Conservation (phyloP, 2,888 invertebrate species). For the Halictus quadricinctus region DNA sequence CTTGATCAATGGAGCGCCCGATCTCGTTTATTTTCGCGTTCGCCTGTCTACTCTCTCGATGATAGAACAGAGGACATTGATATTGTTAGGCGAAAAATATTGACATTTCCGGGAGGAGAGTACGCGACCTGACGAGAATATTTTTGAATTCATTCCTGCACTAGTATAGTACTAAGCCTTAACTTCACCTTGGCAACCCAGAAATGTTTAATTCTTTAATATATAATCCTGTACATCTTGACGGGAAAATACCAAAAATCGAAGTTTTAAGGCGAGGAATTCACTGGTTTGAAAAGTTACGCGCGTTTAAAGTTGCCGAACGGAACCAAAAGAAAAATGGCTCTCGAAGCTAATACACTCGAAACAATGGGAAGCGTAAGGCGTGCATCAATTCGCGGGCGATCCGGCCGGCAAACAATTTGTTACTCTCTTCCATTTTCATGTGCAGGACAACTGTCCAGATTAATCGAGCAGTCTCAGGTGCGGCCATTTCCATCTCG, state of each 20-base stretch:
- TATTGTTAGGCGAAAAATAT: background rate
- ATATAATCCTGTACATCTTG: too few species aligned
- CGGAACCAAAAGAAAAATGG: background rate
- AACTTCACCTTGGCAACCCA: too few species aligned
- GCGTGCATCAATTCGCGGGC: background rate
- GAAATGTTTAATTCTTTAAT: too few species aligned
- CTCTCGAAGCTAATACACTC: background rate
- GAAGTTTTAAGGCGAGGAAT: too few species aligned
- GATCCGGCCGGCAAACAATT: background rate
- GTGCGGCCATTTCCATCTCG: conserved; percentile 50
- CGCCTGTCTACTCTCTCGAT: background rate
- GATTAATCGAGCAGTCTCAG: conserved; percentile 22
- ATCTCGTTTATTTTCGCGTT: background rate
- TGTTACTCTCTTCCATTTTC: background rate
- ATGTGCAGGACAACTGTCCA: background rate
- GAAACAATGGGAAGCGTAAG: background rate
- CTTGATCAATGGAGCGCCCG: background rate
- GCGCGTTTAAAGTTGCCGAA: too few species aligned
- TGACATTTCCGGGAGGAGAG: conserved; percentile 20
- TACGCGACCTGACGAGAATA: background rate
- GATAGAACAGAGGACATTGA: background rate
- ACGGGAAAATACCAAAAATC: too few species aligned
- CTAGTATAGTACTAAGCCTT: too few species aligned
- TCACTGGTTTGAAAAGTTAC: too few species aligned
- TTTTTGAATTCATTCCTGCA: background rate